phyloP scores from a whole-genome alignment of 2,113 vertebrate genomes.

The Galeopterus variegatus region DNA sequence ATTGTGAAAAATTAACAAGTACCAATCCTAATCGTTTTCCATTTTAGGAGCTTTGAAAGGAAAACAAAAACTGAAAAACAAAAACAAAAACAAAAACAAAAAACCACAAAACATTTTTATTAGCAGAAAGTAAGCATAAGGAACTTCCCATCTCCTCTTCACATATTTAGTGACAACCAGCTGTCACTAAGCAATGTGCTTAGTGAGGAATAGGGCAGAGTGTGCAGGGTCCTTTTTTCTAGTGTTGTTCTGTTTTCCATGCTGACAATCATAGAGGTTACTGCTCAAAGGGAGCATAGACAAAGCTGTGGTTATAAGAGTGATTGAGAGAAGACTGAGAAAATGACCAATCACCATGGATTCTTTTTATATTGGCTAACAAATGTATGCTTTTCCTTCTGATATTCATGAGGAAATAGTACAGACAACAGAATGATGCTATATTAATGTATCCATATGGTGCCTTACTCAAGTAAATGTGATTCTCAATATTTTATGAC shows the following conservation, averaged over 20 bases:
- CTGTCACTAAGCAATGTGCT: background rate
- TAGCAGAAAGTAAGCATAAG: background rate
- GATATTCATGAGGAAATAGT: background rate
- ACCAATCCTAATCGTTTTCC: background rate
- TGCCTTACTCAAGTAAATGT: background rate
- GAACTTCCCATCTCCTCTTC: background rate
- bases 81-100: too few relatives aligned
- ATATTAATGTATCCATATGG: background rate
- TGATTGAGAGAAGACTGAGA: background rate
- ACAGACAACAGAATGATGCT: background rate
- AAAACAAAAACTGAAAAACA: background rate
- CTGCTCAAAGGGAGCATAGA: background rate
- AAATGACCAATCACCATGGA: background rate
- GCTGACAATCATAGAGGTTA: slow-evolving; percentile 9
- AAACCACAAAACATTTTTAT: too few relatives aligned
- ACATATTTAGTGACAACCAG: slow-evolving; percentile 39
- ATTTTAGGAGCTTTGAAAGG: slow-evolving; percentile 24
- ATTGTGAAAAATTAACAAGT: background rate
- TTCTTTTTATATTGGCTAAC: slow-evolving; percentile 33
- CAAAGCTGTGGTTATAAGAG: background rate
- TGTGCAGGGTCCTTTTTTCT: background rate
- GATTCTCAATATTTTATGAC: background rate
- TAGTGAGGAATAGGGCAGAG: background rate
- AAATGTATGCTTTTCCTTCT: background rate
- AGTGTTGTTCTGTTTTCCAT: background rate